Percentiles rank a stretch among this genome's conserved stretches.
Conservation (phyloP, 2,797 vertebrate genomes). For the Mus spretus region DNA sequence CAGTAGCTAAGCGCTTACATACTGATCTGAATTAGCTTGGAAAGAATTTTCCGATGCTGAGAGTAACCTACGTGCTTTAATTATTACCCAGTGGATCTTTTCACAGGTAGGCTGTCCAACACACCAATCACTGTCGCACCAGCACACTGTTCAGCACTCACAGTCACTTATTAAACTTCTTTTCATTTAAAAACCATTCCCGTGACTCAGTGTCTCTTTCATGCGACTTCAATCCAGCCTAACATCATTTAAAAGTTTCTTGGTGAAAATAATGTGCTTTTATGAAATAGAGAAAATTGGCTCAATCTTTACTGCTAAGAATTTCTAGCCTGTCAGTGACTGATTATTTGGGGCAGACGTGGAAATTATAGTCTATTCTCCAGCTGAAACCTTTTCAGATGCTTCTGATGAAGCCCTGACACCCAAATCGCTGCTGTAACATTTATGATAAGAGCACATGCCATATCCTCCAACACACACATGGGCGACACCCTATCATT, state of each 20-base stretch:
- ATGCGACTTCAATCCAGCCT: slow-evolving; percentile 36
- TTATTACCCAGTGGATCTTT: slow-evolving; percentile 42
- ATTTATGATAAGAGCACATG: slow-evolving; percentile 15
- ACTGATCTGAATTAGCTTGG: slow-evolving; percentile 63
- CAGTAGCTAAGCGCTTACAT: neutral
- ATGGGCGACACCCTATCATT: slow-evolving; percentile 40
- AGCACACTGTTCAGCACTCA: slow-evolving; percentile 46
- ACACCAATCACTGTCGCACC: neutral
- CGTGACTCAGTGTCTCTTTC: slow-evolving; percentile 54
- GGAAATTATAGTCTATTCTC: slow-evolving; percentile 74
- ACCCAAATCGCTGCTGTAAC: slow-evolving; percentile 57
- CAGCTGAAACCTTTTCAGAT: slow-evolving; percentile 67
- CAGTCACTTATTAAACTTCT: slow-evolving; percentile 66
- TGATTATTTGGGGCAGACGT: slow-evolving; percentile 66
- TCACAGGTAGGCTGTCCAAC: neutral
- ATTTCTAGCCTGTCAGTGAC: slow-evolving; percentile 77
- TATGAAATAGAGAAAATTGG: slow-evolving; percentile 80
- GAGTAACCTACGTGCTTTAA: slow-evolving; percentile 67
- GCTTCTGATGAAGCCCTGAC: slow-evolving; percentile 68
- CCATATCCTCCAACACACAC: slow-evolving; percentile 7
- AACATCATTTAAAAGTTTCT: slow-evolving; percentile 75
- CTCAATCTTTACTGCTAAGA: slow-evolving; percentile 75
- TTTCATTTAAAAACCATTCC: slow-evolving; percentile 49
- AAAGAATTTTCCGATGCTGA: slow-evolving; percentile 67
- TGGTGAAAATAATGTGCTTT: slow-evolving; percentile 79